These are phyloP conservation scores for Equus przewalskii DNA, from an alignment of 2,113 vertebrate species.

Conservation along the genomic window DNA sequence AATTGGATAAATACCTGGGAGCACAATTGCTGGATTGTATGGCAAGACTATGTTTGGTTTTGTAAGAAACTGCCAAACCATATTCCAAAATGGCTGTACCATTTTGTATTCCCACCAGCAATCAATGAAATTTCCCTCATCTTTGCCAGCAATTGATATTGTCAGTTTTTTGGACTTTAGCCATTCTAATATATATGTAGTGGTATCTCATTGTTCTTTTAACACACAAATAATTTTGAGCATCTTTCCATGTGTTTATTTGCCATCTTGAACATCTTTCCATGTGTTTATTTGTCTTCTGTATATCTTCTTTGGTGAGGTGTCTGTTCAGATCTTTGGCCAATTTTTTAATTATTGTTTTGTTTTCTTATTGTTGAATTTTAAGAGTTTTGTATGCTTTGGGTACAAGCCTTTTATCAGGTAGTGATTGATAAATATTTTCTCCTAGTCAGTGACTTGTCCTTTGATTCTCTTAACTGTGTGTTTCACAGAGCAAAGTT, in stretches of 20 bases:
- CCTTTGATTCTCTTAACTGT: neutral
- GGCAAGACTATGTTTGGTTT: neutral
- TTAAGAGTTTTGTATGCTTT: neutral
- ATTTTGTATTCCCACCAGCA: neutral
- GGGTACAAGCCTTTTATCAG: neutral
- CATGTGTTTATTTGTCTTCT: neutral
- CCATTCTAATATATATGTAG: neutral
- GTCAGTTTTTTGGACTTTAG: neutral
- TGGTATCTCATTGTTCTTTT: neutral
- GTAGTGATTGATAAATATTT: neutral
- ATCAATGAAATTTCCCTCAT: neutral
- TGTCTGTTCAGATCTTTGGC: neutral
- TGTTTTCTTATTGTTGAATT: neutral
- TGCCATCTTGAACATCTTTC: neutral
- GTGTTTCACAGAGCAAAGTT: neutral
- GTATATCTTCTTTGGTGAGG: neutral
- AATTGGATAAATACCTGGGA: neutral
- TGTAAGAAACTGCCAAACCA: neutral
- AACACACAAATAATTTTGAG: neutral
- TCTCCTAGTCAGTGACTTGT: neutral
- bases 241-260: neutral
- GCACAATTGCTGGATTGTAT: neutral
- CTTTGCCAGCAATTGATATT: neutral
- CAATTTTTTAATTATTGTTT: neutral
- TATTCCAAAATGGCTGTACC: neutral